Evolutionary conservation across 2,888 invertebrate genomes (phyloP), one percentile per base, ranked within the genome.

Genomic region (Coelopa pilipes): DNA sequence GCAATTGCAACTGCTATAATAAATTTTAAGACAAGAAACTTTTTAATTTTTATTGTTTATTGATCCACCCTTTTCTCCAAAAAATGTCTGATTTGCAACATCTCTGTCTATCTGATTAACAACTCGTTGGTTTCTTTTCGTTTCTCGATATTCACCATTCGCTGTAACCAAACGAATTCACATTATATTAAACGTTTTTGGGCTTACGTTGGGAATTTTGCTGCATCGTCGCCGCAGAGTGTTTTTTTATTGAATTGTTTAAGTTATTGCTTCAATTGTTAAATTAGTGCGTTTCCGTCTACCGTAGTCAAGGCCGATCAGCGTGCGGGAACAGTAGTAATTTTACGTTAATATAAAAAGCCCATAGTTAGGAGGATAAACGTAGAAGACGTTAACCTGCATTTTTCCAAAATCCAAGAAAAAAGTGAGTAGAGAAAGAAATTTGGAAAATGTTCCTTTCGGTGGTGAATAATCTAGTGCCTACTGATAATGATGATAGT

Each of bases 241-340:
- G 50, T 70, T 70, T 70, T 59, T 68, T 17, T 62, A 53, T 70
- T 70, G 49, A 70, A 60, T 59, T 60, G 10, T 70, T 70, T 70
- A 70, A 63, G 62, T 66, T 66, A 66, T 63, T 70, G 62, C 62
- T 70, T 70, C 45, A 17, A 57, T 46, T 46, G 45, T 46, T 69
- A 57, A 69, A 62, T 63, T 63, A 62, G 53, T 63, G 45, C 46
- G 46, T 70, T 70, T 70, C 62, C 15, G 34, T 70, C 60, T 60
- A 24, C 34, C 59, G 60, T 21, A 60, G 15, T 49, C 19, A 50
- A 66, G 15, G 2, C 11, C 34, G 15, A 53, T 67, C 50, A 53
- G 13, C 34, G 12, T 0, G 12, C 13, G 45, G 53, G n/a, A 67
- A 24, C 17, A 55, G 17, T 34, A 53, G 50, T 7, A 34, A 2